Conservation (phyloP, 2,797 vertebrate genomes). For the Hemibagrus guttatus region DNA sequence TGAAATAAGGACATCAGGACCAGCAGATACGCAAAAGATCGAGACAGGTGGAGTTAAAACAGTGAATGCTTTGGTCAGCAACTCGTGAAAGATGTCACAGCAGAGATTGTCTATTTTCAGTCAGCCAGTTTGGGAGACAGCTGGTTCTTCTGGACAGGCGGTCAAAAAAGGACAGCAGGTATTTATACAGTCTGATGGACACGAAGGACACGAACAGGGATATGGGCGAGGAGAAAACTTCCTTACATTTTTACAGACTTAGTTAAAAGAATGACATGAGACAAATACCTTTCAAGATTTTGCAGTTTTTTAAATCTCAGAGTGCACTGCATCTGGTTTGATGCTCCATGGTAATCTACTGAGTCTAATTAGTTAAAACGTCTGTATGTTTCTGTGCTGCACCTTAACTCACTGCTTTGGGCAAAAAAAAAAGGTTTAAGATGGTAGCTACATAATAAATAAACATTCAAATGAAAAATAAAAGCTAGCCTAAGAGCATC, state of each 20-base stretch:
- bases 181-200: slow-evolving; percentile 52
- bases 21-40: not conserved
- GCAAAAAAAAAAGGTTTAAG: too few relatives aligned
- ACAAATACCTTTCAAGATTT: not conserved
- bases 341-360: not conserved
- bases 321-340: not conserved
- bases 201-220: slow-evolving; percentile 29
- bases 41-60: slow-evolving; percentile 46
- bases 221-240: slow-evolving; percentile 6
- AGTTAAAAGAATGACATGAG: not conserved
- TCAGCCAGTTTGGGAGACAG: slow-evolving; percentile 43
- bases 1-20: too few relatives aligned
- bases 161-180: slow-evolving; percentile 47
- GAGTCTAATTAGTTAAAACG: slow-evolving; percentile 10
- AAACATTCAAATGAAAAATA: not conserved
- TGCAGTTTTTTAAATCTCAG: not conserved
- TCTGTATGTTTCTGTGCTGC: not conserved
- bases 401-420: not conserved
- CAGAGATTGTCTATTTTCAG: slow-evolving; percentile 45
- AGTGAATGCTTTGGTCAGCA: slow-evolving; percentile 38
- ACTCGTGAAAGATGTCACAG: slow-evolving; percentile 40
- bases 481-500: not conserved
- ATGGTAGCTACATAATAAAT: not conserved
- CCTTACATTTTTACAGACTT: not conserved
- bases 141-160: slow-evolving; percentile 38